phyloP scores from a whole-genome alignment of 2,888 invertebrate species.

The Seira musarum region DNA sequence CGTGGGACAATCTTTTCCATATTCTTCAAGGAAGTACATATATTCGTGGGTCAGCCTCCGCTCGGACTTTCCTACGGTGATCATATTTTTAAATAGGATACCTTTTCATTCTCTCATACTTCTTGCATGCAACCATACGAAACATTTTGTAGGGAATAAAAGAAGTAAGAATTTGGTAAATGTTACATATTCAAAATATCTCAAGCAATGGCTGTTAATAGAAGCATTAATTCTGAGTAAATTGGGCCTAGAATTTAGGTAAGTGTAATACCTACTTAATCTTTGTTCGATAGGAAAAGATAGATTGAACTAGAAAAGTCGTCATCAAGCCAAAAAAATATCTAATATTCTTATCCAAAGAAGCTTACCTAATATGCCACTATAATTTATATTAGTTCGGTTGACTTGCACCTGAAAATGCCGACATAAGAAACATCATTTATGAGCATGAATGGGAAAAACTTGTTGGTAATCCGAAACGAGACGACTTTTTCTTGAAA shows the following conservation, averaged over 20 bases:
- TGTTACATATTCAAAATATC: no score
- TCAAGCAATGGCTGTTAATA: no score
- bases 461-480: slow-evolving; percentile 68
- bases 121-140: background rate
- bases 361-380: background rate
- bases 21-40: no score
- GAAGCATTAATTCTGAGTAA: no score
- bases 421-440: slow-evolving; percentile 14
- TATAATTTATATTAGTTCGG: slow-evolving; percentile 8
- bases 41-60: background rate
- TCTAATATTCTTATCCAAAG: background rate
- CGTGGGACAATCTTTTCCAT: no score
- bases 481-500: slow-evolving; percentile 58
- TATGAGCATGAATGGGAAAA: slow-evolving; percentile 39
- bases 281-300: no score
- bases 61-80: slow-evolving; percentile 65
- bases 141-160: background rate
- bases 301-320: no score
- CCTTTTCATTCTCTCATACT: background rate
- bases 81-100: slow-evolving; percentile 54
- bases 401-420: background rate
- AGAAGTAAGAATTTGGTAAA: background rate
- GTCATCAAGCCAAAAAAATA: no score
- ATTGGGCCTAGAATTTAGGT: no score
- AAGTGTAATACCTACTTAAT: no score